Evolutionary conservation across 2,113 vertebrate species (phyloP).

Genomic region (Pituophis catenifer): DNA sequence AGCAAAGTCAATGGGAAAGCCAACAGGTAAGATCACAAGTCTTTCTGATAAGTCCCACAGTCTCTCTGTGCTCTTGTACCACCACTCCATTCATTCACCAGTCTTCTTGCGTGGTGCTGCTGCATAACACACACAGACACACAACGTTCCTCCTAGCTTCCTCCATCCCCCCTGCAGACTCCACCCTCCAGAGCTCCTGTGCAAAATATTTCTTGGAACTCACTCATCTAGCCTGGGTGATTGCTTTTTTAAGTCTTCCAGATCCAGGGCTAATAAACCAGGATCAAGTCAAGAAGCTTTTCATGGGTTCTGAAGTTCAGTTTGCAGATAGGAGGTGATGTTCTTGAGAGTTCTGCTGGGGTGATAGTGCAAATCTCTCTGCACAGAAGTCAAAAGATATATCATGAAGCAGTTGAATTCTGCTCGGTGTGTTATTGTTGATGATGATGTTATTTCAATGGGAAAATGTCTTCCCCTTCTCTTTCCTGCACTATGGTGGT

Average conservation of each 20-base stretch:
- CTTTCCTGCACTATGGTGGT: neutral
- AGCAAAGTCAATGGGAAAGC: neutral
- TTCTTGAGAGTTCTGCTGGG: neutral
- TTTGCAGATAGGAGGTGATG: neutral
- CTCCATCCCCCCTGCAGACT: neutral
- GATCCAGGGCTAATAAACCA: neutral
- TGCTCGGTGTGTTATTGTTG: neutral
- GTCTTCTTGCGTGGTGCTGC: neutral
- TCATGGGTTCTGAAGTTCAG: neutral
- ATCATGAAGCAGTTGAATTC: neutral
- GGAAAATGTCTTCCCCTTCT: neutral
- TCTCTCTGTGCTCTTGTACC: neutral
- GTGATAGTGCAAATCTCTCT: neutral
- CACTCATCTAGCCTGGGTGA: neutral
- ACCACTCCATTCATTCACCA: neutral
- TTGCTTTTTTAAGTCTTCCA: neutral
- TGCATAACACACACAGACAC: neutral
- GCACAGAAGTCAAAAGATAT: neutral
- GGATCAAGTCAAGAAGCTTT: neutral
- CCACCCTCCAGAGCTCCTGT: neutral
- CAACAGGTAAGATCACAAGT: neutral
- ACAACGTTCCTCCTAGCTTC: neutral
- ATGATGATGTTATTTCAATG: neutral
- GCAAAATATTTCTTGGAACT: neutral
- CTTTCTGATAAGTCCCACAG: neutral